phyloP scores from a whole-genome alignment of 92 coral and sea anemone species.

The Pocillopora grandis region DNA sequence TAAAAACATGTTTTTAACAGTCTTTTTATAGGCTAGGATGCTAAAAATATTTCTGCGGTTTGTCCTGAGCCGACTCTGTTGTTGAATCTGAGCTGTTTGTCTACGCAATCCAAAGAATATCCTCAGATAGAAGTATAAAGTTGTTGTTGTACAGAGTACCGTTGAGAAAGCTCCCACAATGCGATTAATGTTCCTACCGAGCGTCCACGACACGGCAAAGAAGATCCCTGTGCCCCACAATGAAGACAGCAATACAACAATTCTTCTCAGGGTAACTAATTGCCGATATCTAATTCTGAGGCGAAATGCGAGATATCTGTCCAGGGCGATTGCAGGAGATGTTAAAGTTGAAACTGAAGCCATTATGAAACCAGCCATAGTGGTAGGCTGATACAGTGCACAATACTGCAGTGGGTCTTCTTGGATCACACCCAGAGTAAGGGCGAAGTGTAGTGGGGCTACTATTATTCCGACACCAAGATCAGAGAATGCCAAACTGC shows the following conservation, averaged over 20 bases:
- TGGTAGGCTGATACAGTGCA: neutral
- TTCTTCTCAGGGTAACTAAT: neutral
- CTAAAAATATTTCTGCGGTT: neutral
- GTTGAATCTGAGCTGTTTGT: constrained; percentile 9
- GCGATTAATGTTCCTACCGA: neutral
- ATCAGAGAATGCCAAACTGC: constrained; percentile 22
- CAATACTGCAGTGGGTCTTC: constrained; percentile 7
- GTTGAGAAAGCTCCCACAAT: constrained; percentile 10
- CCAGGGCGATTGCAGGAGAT: constrained; percentile 6
- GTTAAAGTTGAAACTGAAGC: constrained; percentile 19
- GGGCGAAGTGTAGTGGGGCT: constrained; percentile 12
- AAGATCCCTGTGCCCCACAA: constrained; percentile 9
- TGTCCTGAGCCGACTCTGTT: neutral
- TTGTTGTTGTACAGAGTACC: constrained; percentile 5
- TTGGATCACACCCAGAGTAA: neutral
- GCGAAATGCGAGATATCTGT: constrained; percentile 27
- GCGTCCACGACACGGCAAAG: constrained; percentile 4
- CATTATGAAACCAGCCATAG: neutral
- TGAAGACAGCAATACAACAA: neutral
- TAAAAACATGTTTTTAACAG: constrained; percentile 18
- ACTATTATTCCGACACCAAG: constrained; percentile 12
- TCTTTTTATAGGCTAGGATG: constrained; percentile 4
- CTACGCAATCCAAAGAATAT: constrained; percentile 11
- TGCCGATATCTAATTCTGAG: constrained; percentile 4
- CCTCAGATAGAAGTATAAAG: constrained; percentile 12